Evolutionary conservation across 2,113 vertebrate species (phyloP).

Genomic region (Sprattus sprattus): DNA sequence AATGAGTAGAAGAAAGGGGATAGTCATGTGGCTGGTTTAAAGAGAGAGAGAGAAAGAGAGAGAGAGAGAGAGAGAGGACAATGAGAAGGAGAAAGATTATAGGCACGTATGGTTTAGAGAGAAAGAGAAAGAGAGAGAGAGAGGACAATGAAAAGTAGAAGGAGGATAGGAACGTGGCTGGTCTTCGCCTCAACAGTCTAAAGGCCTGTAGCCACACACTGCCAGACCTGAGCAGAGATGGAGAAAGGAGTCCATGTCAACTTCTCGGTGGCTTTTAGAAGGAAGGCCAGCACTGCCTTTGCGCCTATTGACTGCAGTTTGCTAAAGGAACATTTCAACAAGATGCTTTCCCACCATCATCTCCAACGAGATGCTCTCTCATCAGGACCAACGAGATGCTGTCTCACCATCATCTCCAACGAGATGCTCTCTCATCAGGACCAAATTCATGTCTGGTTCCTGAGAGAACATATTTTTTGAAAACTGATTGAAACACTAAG

Average conservation of each 20-base stretch:
- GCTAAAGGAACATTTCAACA: background rate
- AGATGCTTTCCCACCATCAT: too few relatives aligned
- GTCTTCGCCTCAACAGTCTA: background rate
- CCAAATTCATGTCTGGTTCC: too few relatives aligned
- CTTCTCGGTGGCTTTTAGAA: background rate
- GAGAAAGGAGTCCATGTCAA: background rate
- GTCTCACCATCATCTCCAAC: too few relatives aligned
- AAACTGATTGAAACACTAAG: background rate
- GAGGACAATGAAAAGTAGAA: conserved; percentile 21
- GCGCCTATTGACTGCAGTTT: background rate
- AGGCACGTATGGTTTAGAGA: too few relatives aligned
- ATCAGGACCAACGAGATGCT: too few relatives aligned
- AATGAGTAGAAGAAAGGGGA: conserved; percentile 13
- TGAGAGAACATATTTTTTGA: background rate
- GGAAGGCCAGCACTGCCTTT: background rate
- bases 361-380: too few relatives aligned
- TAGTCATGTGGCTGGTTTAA: too few relatives aligned
- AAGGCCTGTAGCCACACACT: background rate
- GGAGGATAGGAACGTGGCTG: conserved; percentile 20
- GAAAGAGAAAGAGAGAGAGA: background rate
- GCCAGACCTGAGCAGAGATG: background rate
- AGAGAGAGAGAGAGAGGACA: conserved; percentile 21
- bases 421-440: too few relatives aligned
- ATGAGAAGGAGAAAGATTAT: conserved; percentile 12
- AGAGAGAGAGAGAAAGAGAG: too few relatives aligned